Evolutionary conservation across 2,888 invertebrate genomes (phyloP).

Genomic region (Acanthosepion lycidas): DNA sequence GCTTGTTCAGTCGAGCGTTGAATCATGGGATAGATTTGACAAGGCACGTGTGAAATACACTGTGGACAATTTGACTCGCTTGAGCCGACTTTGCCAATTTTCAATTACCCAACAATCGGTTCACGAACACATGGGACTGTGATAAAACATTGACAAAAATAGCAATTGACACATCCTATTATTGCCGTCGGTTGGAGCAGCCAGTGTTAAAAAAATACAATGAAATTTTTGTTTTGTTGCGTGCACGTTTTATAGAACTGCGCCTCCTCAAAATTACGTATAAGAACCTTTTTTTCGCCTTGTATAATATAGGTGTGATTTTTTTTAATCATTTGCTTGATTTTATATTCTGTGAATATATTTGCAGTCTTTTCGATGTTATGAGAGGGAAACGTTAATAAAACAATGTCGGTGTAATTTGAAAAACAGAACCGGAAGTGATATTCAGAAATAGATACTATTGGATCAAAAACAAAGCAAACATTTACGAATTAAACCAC

Average conservation of each 20-base stretch:
- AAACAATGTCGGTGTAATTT: too few relatives aligned
- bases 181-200: not conserved
- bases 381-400: too few relatives aligned
- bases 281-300: too few relatives aligned
- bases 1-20: not conserved
- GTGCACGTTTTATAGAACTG: not conserved
- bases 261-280: not conserved
- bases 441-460: too few relatives aligned
- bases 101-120: not conserved
- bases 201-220: not conserved
- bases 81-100: conserved; percentile 1
- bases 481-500: too few relatives aligned
- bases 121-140: not conserved
- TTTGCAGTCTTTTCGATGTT: too few relatives aligned
- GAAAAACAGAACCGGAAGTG: too few relatives aligned
- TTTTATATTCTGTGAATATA: too few relatives aligned
- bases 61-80: conserved; percentile 10
- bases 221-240: not conserved
- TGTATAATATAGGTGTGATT: too few relatives aligned
- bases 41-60: not conserved
- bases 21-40: conserved; percentile 33
- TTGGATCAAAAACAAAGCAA: too few relatives aligned
- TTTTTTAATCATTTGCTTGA: too few relatives aligned
- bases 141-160: not conserved
- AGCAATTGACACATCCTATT: conserved; percentile 33